These are phyloP conservation scores for Hydroisotoma schaefferi DNA, from an alignment of 2,888 invertebrate genomes.

Conservation along the genomic window DNA sequence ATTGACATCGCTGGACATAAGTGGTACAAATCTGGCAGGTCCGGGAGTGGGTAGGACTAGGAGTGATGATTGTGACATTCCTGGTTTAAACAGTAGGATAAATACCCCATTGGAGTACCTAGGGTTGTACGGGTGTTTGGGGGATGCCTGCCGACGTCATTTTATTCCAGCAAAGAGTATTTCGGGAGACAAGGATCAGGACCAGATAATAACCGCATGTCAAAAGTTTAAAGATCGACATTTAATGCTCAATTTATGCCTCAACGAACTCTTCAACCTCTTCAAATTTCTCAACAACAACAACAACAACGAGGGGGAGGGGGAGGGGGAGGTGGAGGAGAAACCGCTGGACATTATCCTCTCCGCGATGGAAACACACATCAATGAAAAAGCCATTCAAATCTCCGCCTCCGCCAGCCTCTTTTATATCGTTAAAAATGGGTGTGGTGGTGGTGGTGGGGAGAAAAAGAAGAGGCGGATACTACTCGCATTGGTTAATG, in stretches of 20 bases:
- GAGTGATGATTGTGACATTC: conserved; percentile 65
- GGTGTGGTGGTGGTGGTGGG: conserved; percentile 65
- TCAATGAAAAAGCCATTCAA: conserved; percentile 83
- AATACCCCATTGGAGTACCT: conserved; percentile 78
- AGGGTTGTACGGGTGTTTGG: conserved; percentile 83
- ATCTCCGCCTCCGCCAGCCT: conserved; percentile 76
- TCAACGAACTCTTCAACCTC: conserved; percentile 86
- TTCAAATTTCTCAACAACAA: too few relatives aligned
- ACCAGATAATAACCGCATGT: conserved; percentile 80
- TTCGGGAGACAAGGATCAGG: conserved; percentile 85
- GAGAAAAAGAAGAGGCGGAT: conserved; percentile 69
- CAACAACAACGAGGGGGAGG: too few relatives aligned
- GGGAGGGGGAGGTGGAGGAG: conserved; percentile 57
- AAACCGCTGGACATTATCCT: conserved; percentile 76
- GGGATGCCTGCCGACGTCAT: conserved; percentile 83
- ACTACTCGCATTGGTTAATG: conserved; percentile 72
- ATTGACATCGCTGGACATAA: conserved; percentile 83
- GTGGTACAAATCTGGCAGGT: conserved; percentile 92
- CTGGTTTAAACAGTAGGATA: conserved; percentile 72
- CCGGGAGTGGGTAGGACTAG: conserved; percentile 57
- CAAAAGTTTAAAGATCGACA: conserved; percentile 78
- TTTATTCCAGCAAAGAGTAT: conserved; percentile 59
- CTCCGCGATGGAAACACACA: conserved; percentile 84
- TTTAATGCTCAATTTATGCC: conserved; percentile 73
- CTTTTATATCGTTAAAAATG: conserved; percentile 90